These are phyloP conservation scores for Graptemys geographica DNA, from an alignment of 2,797 vertebrate species.

Conservation along the genomic window DNA sequence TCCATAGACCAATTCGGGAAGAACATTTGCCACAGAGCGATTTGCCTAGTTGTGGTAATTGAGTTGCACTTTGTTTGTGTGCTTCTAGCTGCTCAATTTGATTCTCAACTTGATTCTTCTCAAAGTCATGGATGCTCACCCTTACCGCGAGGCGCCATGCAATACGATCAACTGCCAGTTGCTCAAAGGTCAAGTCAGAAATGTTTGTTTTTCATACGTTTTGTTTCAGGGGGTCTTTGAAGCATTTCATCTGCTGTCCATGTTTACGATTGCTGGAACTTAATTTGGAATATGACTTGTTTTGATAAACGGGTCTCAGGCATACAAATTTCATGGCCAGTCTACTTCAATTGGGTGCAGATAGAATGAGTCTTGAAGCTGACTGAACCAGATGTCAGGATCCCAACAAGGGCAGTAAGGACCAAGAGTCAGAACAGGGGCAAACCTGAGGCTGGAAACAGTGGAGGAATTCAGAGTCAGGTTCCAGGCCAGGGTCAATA, in stretches of 20 bases:
- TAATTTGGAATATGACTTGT: not conserved
- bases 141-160: not conserved
- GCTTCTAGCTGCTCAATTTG: not conserved
- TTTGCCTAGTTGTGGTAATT: not conserved
- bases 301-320: not conserved
- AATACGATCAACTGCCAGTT: not conserved
- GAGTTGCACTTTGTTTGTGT: not conserved
- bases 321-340: not conserved
- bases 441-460: not conserved
- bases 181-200: not conserved
- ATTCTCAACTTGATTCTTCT: not conserved
- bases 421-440: not conserved
- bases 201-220: not conserved
- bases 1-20: not conserved
- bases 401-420: not conserved
- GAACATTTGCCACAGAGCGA: not conserved
- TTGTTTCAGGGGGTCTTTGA: not conserved
- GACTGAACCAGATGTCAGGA: not conserved
- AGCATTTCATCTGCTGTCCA: not conserved
- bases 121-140: not conserved
- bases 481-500: not conserved
- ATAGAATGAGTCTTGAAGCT: not conserved
- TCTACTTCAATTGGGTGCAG: not conserved
- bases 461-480: not conserved
- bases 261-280: not conserved